Evolutionary conservation across 2,888 invertebrate genomes (phyloP).

Genomic region (Pseudoips prasinana): DNA sequence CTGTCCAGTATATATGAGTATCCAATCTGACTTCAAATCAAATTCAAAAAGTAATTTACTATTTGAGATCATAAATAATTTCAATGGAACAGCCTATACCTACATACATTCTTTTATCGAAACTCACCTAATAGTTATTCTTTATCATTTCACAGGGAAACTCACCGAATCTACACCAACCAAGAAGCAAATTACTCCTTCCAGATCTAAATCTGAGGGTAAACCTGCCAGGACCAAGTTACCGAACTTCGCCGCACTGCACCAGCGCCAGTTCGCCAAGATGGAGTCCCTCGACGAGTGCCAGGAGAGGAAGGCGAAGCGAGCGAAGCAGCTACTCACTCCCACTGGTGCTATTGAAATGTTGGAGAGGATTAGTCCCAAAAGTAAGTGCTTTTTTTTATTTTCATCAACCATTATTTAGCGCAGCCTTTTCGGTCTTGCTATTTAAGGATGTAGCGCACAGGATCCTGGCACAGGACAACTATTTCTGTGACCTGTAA

Average conservation of each 20-base stretch:
- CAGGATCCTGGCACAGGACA: no score
- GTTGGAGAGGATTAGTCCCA: conserved; percentile 53
- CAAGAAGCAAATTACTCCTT: conserved; percentile 29
- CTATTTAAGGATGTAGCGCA: no score
- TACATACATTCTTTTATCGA: no score
- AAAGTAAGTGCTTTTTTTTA: conserved; percentile 35
- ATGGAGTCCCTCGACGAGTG: conserved; percentile 87
- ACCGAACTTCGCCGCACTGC: conserved; percentile 87
- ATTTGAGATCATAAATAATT: no score
- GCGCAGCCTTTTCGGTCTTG: no score
- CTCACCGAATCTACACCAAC: conserved; percentile 29
- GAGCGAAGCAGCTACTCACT: conserved; percentile 67
- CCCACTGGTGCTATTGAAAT: conserved; percentile 46
- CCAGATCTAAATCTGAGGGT: conserved; percentile 41
- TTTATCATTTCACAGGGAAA: conserved; percentile 50
- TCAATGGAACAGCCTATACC: no score
- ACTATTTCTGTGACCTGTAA: no score
- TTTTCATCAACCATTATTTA: not conserved
- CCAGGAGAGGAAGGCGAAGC: conserved; percentile 65
- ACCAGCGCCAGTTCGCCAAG: conserved; percentile 83
- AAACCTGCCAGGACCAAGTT: conserved; percentile 79
- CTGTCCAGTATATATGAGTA: no score
- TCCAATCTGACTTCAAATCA: no score
- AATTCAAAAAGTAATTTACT: no score
- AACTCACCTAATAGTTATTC: no score